Conservation (phyloP, 2,797 vertebrate genomes). For the Acomys russatus region DNA sequence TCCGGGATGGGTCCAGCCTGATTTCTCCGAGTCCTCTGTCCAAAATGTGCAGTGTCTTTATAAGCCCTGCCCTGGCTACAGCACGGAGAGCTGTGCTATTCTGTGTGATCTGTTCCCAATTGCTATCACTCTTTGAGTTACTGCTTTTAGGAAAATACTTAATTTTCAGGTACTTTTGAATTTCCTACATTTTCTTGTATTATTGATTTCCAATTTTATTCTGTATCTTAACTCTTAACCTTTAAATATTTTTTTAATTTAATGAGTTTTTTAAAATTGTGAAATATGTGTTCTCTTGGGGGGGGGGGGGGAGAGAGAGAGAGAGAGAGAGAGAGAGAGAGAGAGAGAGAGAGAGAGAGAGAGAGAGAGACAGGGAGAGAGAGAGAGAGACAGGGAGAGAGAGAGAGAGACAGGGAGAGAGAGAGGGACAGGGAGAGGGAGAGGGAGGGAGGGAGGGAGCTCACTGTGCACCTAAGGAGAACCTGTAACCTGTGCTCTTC, state of each 20-base stretch:
- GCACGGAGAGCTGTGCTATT: background rate
- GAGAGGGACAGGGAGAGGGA: too few species aligned
- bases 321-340: too few species aligned
- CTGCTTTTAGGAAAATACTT: background rate
- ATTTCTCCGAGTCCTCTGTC: background rate
- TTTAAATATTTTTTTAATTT: background rate
- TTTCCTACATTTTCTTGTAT: background rate
- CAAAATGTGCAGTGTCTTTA: background rate
- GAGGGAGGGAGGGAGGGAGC: background rate
- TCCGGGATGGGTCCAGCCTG: background rate
- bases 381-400: too few species aligned
- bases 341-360: too few species aligned
- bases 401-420: too few species aligned
- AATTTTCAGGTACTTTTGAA: background rate
- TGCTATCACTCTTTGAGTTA: background rate
- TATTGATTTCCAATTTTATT: background rate
- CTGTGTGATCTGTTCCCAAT: background rate
- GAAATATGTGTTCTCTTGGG: background rate
- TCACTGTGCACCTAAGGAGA: background rate
- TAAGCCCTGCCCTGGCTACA: background rate
- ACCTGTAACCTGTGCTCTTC: too few species aligned
- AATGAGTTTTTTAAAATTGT: background rate
- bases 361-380: too few species aligned
- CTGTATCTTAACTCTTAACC: background rate
- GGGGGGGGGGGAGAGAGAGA: background rate